Base-by-base conservation (phyloP, 2,797 vertebrate genomes). In the Sebastes steindachneri region DNA sequence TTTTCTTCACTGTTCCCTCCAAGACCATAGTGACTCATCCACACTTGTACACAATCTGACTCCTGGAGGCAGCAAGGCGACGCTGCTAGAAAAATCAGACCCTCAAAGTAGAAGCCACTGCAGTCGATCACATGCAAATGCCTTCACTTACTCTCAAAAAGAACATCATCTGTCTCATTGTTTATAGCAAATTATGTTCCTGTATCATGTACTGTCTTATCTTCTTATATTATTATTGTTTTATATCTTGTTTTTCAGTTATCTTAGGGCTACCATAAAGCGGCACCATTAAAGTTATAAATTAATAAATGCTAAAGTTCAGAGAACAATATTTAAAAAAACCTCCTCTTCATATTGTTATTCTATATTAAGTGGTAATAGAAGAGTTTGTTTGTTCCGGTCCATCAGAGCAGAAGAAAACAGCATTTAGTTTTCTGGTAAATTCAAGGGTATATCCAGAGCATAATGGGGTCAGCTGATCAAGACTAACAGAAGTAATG, bases 1-100 rank as follows among this genome's bases (percentile, higher is more conserved):
- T 86, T 91, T 92, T 92, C 79, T 91, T 89, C 86, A 80, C 80
- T 79, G 72, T 84, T 91, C 70, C 83, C 79, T 86, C 35, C 63
- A 87, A 83, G 77, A 89, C 80, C 86, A 72, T 33, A 79, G 68
- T 88, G 93, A 91, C 73, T 91, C 90, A 92, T 89, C 84, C 68
- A 73, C 77, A 64, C 79, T 84, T 54, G 70, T 75, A 53, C 77
- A 84, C 84, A 86, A 75, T 80, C 80, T 83, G 86, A 84, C 55
- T 82, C 76, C 80, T 74, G 68, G 80, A 73, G 71, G 79, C 80
- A 82, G 60, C 35, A 26, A 68, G 5, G 69, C 35, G 63, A 59
- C 7, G 5, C 29, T 58, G 60, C 48, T 57, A 12, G 54, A 67
- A 71, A 75, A 82, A 55, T 37, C 55, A 73, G 37, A 41, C 54